These are phyloP conservation scores for Melolontha melolontha DNA, from an alignment of 2,888 invertebrate species.

Conservation along the genomic window DNA sequence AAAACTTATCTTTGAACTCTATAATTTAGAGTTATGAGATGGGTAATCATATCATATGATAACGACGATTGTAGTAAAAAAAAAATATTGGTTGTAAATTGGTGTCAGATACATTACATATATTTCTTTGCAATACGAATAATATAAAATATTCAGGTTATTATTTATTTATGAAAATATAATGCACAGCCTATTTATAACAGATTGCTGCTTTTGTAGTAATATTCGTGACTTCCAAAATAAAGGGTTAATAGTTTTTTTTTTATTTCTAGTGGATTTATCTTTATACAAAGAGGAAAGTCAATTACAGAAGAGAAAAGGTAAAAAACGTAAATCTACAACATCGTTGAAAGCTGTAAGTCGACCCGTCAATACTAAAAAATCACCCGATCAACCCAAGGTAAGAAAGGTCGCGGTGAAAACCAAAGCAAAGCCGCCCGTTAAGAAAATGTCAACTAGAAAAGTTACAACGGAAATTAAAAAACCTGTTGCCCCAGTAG, in stretches of 20 bases:
- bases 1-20: no score
- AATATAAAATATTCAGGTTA: no score
- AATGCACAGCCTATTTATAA: no score
- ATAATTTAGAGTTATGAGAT: no score
- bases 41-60: no score
- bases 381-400: constrained; percentile 56
- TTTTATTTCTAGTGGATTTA: constrained; percentile 76
- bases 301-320: constrained; percentile 71
- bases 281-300: constrained; percentile 85
- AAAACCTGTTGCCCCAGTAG: constrained; percentile 36
- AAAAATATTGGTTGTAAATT: no score
- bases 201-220: no score
- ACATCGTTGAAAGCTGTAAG: constrained; percentile 46
- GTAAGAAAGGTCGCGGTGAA: constrained; percentile 45
- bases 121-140: no score
- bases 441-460: constrained; percentile 45
- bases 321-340: constrained; percentile 59
- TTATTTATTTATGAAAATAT: no score
- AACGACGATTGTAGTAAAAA: no score
- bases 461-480: constrained; percentile 46
- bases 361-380: constrained; percentile 46
- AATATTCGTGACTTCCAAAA: no score
- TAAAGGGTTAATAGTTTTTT: neutral
- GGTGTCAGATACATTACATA: no score
- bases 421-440: constrained; percentile 37